These are phyloP conservation scores for Cercopithecus petaurista DNA, from an alignment of 2,797 vertebrate genomes.

Conservation along the genomic window DNA sequence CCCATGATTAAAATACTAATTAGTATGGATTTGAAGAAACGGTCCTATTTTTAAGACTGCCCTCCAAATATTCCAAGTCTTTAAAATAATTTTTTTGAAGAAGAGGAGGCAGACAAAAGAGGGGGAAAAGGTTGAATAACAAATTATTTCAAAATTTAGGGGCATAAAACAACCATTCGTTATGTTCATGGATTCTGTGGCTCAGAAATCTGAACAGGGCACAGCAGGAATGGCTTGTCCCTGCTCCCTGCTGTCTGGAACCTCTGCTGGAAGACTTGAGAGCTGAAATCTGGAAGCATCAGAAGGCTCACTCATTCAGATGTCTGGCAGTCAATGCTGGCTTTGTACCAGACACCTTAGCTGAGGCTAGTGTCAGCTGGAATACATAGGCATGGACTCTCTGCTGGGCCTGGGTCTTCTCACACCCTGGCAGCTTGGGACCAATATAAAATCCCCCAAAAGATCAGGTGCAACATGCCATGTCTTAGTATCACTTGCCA, in stretches of 20 bases:
- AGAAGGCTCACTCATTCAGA: background rate
- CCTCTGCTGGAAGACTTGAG: background rate
- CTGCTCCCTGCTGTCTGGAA: background rate
- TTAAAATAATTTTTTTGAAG: background rate
- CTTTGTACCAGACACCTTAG: background rate
- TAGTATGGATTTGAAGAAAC: constrained; percentile 15
- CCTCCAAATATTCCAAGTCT: background rate
- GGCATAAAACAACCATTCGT: background rate
- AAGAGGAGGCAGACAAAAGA: background rate
- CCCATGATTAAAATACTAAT: background rate
- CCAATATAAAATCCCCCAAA: background rate
- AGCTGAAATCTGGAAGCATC: background rate
- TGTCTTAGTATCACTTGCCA: background rate
- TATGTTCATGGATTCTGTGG: background rate
- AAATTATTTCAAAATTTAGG: background rate
- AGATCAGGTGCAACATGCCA: background rate
- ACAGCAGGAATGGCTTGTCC: background rate
- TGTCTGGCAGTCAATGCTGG: background rate
- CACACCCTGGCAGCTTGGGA: background rate
- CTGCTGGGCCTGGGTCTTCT: background rate
- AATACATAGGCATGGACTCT: background rate
- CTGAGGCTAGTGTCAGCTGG: background rate
- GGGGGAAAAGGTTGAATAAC: background rate
- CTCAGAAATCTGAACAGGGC: background rate
- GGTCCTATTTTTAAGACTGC: background rate